Conservation (phyloP, 2,113 vertebrate species). For the Limnothrissa miodon region DNA sequence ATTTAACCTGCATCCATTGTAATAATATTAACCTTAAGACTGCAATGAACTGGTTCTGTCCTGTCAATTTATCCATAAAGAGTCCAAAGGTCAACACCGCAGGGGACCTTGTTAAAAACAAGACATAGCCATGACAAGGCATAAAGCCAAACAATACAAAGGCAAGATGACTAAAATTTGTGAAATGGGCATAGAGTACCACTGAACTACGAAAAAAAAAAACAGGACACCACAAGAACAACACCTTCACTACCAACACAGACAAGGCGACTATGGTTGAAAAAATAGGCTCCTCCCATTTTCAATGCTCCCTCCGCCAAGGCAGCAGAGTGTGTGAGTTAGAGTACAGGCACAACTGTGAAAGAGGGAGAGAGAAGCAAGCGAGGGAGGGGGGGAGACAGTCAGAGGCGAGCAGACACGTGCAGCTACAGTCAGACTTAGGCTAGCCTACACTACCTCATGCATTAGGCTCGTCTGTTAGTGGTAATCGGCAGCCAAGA, state of each 20-base stretch:
- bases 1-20: neutral
- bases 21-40: neutral
- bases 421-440: neutral
- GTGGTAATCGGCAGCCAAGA: neutral
- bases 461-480: neutral
- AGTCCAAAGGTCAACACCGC: neutral
- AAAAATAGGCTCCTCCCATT: neutral
- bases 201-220: neutral
- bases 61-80: neutral
- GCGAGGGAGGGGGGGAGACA: conserved; percentile 22
- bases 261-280: neutral
- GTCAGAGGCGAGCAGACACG: neutral
- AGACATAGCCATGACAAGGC: neutral
- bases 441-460: neutral
- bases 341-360: neutral
- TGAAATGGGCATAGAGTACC: neutral
- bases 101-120: neutral
- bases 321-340: neutral
- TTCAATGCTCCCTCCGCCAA: neutral
- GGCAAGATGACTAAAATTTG: neutral
- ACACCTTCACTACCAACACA: neutral
- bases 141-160: neutral
- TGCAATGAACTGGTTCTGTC: neutral
- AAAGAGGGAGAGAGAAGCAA: neutral
- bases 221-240: neutral